Percentiles rank a stretch among this genome's conserved stretches.
phyloP scores from a whole-genome alignment of 2,113 vertebrate species.

The Accipiter virgatus region DNA sequence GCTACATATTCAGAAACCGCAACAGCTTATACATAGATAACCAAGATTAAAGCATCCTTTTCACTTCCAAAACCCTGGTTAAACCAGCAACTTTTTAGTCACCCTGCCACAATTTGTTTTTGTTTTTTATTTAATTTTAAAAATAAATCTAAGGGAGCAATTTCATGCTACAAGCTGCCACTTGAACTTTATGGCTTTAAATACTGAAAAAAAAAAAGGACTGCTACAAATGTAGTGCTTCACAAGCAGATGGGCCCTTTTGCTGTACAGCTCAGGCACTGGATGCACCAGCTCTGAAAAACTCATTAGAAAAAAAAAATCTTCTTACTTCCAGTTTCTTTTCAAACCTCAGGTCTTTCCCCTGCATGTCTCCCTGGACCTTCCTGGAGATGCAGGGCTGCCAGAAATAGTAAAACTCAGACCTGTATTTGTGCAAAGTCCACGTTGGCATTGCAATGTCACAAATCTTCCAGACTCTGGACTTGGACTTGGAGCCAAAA shows the following conservation, averaged over 20 bases:
- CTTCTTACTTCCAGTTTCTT: neutral
- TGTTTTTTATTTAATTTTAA: neutral
- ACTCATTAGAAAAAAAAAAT: neutral
- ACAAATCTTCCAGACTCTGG: neutral
- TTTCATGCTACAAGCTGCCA: neutral
- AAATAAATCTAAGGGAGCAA: neutral
- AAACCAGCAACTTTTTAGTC: neutral
- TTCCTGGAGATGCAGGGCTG: neutral
- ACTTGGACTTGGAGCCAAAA: neutral
- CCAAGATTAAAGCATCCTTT: neutral
- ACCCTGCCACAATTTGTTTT: neutral
- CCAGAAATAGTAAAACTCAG: neutral
- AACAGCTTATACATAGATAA: neutral
- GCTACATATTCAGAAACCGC: neutral
- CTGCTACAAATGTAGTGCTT: neutral
- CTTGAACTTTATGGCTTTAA: neutral
- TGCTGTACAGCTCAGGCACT: neutral
- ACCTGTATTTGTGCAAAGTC: neutral
- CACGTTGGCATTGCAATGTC: rapidly evolving
- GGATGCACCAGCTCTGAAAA: neutral
- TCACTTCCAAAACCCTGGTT: neutral
- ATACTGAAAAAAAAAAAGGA: neutral
- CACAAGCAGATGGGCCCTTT: neutral
- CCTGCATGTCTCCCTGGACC: neutral
- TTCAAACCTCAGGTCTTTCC: neutral